phyloP scores from a whole-genome alignment of 2,113 vertebrate genomes.

The Zosterops borbonicus region DNA sequence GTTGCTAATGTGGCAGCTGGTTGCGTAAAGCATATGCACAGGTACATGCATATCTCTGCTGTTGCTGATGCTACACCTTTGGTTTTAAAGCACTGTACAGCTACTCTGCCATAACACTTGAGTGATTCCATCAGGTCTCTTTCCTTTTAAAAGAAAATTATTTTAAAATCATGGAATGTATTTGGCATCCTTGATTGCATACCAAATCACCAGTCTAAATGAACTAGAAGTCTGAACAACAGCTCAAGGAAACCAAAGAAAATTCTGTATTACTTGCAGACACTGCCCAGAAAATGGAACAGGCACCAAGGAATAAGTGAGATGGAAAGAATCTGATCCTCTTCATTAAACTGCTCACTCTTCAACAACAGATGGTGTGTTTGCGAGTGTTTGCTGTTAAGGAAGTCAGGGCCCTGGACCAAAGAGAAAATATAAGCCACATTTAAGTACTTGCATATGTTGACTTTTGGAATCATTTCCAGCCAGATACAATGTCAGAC shows the following conservation, averaged over 20 bases:
- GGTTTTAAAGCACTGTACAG: neutral
- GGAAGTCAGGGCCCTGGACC: slow-evolving; percentile 34
- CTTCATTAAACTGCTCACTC: slow-evolving; percentile 42
- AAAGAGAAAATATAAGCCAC: slow-evolving; percentile 39
- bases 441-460: slow-evolving; percentile 47
- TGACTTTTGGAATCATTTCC: slow-evolving; percentile 27
- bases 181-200: neutral
- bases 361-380: slow-evolving; percentile 42
- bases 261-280: neutral
- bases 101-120: neutral
- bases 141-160: neutral
- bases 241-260: neutral
- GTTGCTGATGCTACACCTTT: neutral
- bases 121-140: neutral
- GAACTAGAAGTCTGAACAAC: neutral
- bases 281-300: neutral
- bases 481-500: neutral
- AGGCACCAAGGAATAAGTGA: slow-evolving; percentile 3
- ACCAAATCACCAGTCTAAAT: neutral
- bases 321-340: slow-evolving; percentile 33
- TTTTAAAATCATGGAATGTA: neutral
- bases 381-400: neutral
- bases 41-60: neutral
- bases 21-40: neutral
- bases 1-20: neutral